Base-by-base conservation (phyloP, 2,797 vertebrate species). In the Typhlichthys eigenmanni region DNA sequence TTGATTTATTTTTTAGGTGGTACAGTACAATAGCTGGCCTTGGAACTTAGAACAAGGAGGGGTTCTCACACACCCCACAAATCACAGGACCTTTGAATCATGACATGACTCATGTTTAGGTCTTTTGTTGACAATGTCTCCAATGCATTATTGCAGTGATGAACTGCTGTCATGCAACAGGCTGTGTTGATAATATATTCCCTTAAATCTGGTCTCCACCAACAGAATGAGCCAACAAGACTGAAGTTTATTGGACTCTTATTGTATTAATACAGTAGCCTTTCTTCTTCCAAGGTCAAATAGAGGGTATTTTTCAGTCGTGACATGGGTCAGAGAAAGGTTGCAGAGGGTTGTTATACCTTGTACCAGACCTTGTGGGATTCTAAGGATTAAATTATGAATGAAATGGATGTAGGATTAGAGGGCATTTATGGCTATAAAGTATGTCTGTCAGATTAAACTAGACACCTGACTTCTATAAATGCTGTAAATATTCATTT, bases 41-140 rank as follows among this genome's bases (percentile, higher is more conserved):
- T 78, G 73, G 82, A 66, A 79, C 78, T 82, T 83, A 66, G 82
- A 82, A 83, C 71, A 7, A 3, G 60, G 64, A 43, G 13, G 58
- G 75, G 66, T n/a, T 60, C 62, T 58, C 24, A 57, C 47, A 11
- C 50, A 74, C 52, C 65, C 77, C 11, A 73, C 60, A 76, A 63
- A 64, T 90, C 90, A 89, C 86, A 89, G 76, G 80, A 85, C 75
- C 71, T 62, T 47, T 54, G 69, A 71, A 86, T 85, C 75, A 85
- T 85, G 69, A 87, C 75, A 64, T 5, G 57, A 63, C 55, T 24
- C 54, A 59, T 75, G 56, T 68, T 70, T 38, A 61, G 66, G 57
- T 68, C 48, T 61, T 68, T 79, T 76, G 67, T 61, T 58, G 8
- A 58, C 29, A 55, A 53, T 66, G 64, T 64, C 69, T 72, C 74